phyloP scores from a whole-genome alignment of 2,888 invertebrate species.

The Dione vanillae region DNA sequence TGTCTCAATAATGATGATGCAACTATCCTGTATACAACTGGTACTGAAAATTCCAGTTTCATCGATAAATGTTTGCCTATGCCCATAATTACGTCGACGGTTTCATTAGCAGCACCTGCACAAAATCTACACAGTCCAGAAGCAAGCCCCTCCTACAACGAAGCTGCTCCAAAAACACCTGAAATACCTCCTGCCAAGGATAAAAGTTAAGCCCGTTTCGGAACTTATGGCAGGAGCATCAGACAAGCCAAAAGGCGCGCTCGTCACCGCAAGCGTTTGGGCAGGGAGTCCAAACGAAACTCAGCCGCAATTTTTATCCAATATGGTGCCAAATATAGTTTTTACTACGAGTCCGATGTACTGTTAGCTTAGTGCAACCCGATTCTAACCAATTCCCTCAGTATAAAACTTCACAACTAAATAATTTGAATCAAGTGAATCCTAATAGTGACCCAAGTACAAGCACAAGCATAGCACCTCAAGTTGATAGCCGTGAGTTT shows the following conservation, averaged over 20 bases:
- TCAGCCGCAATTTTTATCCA: constrained; percentile 10
- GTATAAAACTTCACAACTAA: not conserved
- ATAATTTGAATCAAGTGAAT: constrained; percentile 1
- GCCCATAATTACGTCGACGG: constrained; percentile 69
- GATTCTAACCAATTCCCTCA: not conserved
- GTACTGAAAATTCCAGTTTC: not conserved
- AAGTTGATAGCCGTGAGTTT: constrained; percentile 44
- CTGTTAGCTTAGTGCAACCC: not conserved
- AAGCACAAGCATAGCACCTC: not conserved
- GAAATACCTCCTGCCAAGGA: constrained; percentile 56
- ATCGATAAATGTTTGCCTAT: constrained; percentile 43
- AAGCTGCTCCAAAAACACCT: not conserved
- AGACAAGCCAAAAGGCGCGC: constrained; percentile 20
- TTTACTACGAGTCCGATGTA: not conserved
- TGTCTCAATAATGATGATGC: not conserved
- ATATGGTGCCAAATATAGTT: not conserved
- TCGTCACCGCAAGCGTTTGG: constrained; percentile 19
- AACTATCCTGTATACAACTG: not conserved
- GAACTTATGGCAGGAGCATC: constrained; percentile 66
- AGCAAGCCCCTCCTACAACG: not conserved
- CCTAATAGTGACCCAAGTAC: not conserved
- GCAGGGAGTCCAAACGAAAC: constrained; percentile 9
- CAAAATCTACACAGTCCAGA: constrained; percentile 19
- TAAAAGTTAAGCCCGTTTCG: constrained; percentile 73
- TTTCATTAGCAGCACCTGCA: constrained; percentile 58